Base-by-base conservation (phyloP, 1,140 invertebrate genomes). In the Drosophila ogumai region DNA sequence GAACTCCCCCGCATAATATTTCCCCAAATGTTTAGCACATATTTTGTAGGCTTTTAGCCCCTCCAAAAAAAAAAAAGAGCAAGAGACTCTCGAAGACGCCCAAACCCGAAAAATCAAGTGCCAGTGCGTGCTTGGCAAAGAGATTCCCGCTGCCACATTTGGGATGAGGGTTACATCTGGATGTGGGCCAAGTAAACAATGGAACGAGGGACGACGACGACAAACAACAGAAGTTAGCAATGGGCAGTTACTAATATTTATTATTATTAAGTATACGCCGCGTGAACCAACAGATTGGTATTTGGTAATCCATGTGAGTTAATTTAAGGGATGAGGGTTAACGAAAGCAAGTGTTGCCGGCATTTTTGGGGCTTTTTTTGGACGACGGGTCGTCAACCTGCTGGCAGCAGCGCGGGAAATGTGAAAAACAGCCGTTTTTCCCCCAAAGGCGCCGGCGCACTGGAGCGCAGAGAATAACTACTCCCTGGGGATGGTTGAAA, bases 401-500 rank as follows among this genome's bases (percentile, higher is more conserved):
- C 58, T 55, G 32, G 25, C 32, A 72, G 78, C 82, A 72, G 78
- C 87, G 85, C 85, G 85, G 85, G 85, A 88, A 84, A 90, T 69
- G 80, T 57, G 63, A 79, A 85, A 76, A 90, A 81, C 84, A 88
- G 85, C 85, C 81, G 85, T 88, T 88, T 88, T 75, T 32, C 32
- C 41, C 65, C 44, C 50, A 54, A 73, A 17, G 50, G 66, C 75
- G 75, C 67, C 46, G 76, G 75, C 75, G 75, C 75, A 78, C 13
- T 78, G 43, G 6, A 8, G 44, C 44, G 13, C 22, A 32, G 31
- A 19, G 19, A 13, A 41, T 6, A 40, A 52, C 60, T 65, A 40
- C 72, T 75, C 52, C 72, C 19, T 36, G 64, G 74, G 50, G 57
- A 55, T 66, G 67, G 66, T 25, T 19, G 19, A 15, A 6, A 40